Evolutionary conservation across 2,797 vertebrate species (phyloP).

Genomic region (Tangara arthus): DNA sequence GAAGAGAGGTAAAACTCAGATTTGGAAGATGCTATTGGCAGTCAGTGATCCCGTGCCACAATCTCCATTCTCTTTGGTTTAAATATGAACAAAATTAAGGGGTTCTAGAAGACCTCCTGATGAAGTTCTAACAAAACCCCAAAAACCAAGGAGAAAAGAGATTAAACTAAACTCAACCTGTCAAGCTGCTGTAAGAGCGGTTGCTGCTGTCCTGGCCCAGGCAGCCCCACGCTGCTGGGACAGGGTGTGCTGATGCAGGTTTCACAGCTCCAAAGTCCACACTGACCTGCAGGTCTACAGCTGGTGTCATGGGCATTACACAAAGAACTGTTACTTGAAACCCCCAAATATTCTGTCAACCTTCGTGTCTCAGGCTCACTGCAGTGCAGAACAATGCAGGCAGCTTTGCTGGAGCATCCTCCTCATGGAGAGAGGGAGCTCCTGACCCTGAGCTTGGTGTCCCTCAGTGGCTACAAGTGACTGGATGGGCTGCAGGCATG

Average conservation of each 20-base stretch:
- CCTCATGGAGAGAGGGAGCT: background rate
- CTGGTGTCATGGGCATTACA: background rate
- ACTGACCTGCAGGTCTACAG: background rate
- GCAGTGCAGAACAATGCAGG: background rate
- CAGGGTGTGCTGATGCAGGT: background rate
- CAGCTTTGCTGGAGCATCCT: background rate
- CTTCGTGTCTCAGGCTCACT: background rate
- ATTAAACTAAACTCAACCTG: background rate
- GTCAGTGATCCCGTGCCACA: background rate
- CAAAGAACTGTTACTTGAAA: background rate
- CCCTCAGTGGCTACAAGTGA: background rate
- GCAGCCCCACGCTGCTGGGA: background rate
- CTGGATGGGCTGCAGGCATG: accelerated
- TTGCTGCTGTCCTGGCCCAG: background rate
- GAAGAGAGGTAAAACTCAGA: background rate
- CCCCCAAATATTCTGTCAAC: background rate
- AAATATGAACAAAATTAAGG: background rate
- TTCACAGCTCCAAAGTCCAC: background rate
- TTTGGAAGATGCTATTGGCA: background rate
- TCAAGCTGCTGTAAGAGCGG: background rate
- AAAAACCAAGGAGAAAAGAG: background rate
- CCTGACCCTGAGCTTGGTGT: background rate
- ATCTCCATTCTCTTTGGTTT: background rate
- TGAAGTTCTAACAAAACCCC: background rate
- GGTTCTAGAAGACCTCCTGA: background rate